phyloP scores from a whole-genome alignment of 2,888 invertebrate genomes.

The Megamerina dolium region DNA sequence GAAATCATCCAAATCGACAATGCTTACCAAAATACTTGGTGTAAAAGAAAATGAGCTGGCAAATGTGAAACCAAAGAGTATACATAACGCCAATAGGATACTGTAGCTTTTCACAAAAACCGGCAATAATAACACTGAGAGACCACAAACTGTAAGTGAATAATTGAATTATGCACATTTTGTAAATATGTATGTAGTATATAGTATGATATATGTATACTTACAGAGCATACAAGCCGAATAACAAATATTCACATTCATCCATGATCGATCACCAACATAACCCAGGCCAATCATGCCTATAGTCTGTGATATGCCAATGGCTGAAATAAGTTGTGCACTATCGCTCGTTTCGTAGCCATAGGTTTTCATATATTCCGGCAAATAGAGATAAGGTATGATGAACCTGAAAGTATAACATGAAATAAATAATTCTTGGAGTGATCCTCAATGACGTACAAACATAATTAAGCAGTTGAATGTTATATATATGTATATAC shows the following conservation, averaged over 20 bases:
- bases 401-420: slow-evolving; percentile 69
- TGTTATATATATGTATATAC: no score
- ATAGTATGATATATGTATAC: slow-evolving; percentile 16
- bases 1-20: slow-evolving; percentile 85
- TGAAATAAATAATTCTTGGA: not conserved
- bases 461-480: no score
- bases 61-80: slow-evolving; percentile 81
- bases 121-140: slow-evolving; percentile 46
- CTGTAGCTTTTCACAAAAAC: slow-evolving; percentile 36
- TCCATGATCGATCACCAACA: slow-evolving; percentile 79
- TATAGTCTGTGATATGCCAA: slow-evolving; percentile 84
- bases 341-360: slow-evolving; percentile 67
- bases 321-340: slow-evolving; percentile 74
- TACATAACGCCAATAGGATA: slow-evolving; percentile 47
- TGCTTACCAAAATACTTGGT: slow-evolving; percentile 79
- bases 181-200: not conserved
- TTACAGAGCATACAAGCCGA: slow-evolving; percentile 63
- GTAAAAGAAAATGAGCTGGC: slow-evolving; percentile 89
- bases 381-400: slow-evolving; percentile 90
- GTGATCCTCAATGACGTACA: no score
- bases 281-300: slow-evolving; percentile 85
- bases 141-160: slow-evolving; percentile 39
- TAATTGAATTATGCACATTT: not conserved
- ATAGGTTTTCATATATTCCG: slow-evolving; percentile 71
- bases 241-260: slow-evolving; percentile 78